Conservation (phyloP, 2,113 vertebrate species). For the Centropus bengalensis region DNA sequence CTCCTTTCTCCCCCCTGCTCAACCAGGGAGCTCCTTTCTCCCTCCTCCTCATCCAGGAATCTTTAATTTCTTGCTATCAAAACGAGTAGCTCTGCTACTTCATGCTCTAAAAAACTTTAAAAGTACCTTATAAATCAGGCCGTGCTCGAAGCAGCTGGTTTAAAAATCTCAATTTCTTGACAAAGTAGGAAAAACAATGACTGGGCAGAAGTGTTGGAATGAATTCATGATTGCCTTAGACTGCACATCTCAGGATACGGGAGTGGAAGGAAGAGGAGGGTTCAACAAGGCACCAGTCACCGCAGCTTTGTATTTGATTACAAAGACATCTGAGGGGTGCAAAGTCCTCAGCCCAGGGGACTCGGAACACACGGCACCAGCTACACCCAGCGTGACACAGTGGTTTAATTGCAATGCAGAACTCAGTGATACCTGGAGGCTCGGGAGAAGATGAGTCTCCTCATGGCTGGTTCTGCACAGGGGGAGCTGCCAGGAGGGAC, state of each 20-base stretch:
- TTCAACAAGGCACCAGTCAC: too few species aligned
- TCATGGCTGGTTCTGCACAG: background rate
- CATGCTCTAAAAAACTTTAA: background rate
- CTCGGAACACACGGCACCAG: background rate
- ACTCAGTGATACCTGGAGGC: background rate
- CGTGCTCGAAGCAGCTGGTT: background rate
- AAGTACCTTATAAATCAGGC: background rate
- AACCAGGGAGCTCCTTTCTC: background rate
- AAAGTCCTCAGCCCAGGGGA: background rate
- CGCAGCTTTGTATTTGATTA: background rate
- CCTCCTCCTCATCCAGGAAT: background rate
- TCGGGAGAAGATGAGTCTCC: background rate
- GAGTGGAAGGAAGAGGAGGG: background rate
- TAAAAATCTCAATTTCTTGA: background rate
- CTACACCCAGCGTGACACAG: fast-evolving
- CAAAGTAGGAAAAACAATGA: background rate
- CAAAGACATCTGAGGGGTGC: background rate
- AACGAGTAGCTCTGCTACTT: fast-evolving
- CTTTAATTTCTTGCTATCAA: background rate
- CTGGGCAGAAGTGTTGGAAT: background rate
- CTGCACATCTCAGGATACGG: fast-evolving
- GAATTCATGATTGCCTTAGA: fast-evolving
- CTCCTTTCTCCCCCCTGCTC: background rate
- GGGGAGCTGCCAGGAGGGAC: background rate
- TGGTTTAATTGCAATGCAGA: background rate